Base-by-base conservation (phyloP, 2,113 vertebrate species). In the Hemibagrus wyckioides region DNA sequence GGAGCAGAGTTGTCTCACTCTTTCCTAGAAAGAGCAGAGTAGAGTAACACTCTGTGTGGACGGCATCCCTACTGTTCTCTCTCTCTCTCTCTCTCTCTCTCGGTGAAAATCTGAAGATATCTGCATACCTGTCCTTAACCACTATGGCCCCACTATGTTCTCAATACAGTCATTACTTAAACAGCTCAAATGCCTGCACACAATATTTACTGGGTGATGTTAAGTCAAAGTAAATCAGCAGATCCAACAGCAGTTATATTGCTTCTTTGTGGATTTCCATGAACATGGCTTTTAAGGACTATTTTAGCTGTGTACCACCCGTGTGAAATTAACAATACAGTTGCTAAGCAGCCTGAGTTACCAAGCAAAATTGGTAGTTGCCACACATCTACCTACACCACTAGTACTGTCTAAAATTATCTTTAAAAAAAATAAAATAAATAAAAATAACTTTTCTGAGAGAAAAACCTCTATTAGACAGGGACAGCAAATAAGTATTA, bases 281-380 rank as follows among this genome's bases (percentile, higher is more conserved):
- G 17, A 39, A 25, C 4, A 13, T 75, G 71, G 4, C 28, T 13
- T 80, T 76, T 80, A 21, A 33, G 54, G 50, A 33, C 52, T 57
- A 56, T 80, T 57, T 80, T 54, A 79, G n/a, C 48, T 30, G 48
- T 54, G 48, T 79, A 54, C 7, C 76, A 54, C 50, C 5, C 76
- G 33, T 54, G 48, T 52, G 25, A 79, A 79, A 52, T 79, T 79
- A 54, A 33, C 48, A 79, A 9, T 30, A 17, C 73, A 10, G 76
- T 79, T 79, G 76, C 76, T 54, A 79, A 54, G 48, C 50, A 79
- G 76, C 76, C 76, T 8, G 28, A 79, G 48, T 79, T 79, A 9
- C 76, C 76, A 79, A 54, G 48, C n/a, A 30, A 17, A 77, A n/a
- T 44, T 76, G 39, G 39, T 75, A 48, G 41, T 50, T 76, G 73